phyloP scores from a whole-genome alignment of 2,113 vertebrate genomes.

The Madoqua kirkii region DNA sequence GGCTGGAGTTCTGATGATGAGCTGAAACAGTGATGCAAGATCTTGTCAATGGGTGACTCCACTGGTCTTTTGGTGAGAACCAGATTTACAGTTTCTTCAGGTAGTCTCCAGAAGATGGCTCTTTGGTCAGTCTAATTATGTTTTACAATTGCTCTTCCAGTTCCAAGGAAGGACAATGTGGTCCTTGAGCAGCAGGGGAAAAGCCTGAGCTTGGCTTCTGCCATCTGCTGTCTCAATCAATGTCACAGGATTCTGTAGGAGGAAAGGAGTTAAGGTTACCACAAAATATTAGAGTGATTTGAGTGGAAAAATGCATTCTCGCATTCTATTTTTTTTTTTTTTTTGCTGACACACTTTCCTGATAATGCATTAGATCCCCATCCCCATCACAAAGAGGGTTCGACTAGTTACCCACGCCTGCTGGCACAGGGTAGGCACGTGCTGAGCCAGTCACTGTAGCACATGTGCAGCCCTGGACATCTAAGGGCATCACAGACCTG shows the following conservation, averaged over 20 bases:
- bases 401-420: background rate
- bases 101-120: background rate
- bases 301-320: background rate
- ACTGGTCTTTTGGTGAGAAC: background rate
- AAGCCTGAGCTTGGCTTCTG: background rate
- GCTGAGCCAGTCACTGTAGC: background rate
- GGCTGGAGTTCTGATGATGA: background rate
- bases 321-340: background rate
- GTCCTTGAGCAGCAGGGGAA: background rate
- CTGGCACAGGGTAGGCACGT: background rate
- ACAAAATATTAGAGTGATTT: background rate
- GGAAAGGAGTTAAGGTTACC: background rate
- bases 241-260: background rate
- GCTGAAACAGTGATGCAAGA: background rate
- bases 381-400: background rate
- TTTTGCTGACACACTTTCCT: background rate
- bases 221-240: background rate
- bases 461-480: background rate
- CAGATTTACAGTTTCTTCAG: background rate
- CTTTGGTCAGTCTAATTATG: background rate
- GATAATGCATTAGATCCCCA: background rate
- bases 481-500: background rate
- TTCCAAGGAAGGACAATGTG: background rate
- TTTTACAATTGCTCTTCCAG: background rate
- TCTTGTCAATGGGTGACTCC: background rate